These are phyloP conservation scores for Silurus aristotelis DNA, from an alignment of 2,797 vertebrate genomes.

Conservation along the genomic window DNA sequence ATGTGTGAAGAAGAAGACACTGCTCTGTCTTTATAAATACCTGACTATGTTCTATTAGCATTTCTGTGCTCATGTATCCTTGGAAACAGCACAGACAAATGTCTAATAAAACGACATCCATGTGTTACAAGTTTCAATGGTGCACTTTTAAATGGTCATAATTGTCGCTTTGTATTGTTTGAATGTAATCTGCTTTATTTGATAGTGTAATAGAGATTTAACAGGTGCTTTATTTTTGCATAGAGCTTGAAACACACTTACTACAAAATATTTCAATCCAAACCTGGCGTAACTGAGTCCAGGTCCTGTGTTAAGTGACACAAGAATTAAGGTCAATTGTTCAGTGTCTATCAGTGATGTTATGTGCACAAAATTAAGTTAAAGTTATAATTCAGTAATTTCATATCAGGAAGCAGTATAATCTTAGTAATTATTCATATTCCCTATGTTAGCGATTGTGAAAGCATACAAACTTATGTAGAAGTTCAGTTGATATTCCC, in stretches of 20 bases:
- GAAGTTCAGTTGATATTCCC: no score
- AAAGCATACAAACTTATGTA: no score
- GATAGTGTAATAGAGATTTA: not conserved
- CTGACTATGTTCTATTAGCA: not conserved
- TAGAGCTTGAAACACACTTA: not conserved
- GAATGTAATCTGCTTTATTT: not conserved
- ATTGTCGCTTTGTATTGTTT: not conserved
- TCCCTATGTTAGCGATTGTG: no score
- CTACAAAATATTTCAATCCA: not conserved
- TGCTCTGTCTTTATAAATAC: not conserved
- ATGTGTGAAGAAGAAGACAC: not conserved
- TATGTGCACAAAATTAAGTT: no score
- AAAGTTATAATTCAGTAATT: no score
- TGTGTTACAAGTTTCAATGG: not conserved
- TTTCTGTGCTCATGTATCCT: not conserved
- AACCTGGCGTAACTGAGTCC: not conserved
- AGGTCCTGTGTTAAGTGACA: not conserved
- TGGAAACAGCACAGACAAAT: not conserved
- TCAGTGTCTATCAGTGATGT: no score
- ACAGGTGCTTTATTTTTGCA: not conserved
- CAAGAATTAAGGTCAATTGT: no score
- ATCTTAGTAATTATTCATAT: no score
- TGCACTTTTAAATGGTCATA: not conserved
- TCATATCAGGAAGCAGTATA: no score
- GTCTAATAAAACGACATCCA: not conserved